Evolutionary conservation across 2,888 invertebrate species (phyloP).

Genomic region (Phrixothrix hirtus): DNA sequence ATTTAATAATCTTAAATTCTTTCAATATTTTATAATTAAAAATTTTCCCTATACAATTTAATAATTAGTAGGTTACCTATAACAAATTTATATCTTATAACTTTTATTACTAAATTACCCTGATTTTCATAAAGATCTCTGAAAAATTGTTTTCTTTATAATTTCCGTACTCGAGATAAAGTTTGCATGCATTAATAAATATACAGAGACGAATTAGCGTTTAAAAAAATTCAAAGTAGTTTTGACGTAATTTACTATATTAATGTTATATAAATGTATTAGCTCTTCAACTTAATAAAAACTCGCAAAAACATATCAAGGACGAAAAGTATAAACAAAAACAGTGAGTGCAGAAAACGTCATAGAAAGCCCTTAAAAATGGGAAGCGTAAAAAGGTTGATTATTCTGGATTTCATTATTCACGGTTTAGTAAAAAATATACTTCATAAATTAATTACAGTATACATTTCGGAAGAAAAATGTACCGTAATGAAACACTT

Average conservation of each 20-base stretch:
- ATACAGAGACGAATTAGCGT: too few relatives aligned
- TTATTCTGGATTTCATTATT: conserved; percentile 23
- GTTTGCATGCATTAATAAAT: too few relatives aligned
- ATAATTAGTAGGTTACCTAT: too few relatives aligned
- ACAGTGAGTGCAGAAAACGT: conserved; percentile 5
- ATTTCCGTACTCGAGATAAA: too few relatives aligned
- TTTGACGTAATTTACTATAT: conserved; percentile 3
- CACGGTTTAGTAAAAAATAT: conserved; percentile 22
- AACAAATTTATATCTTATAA: too few relatives aligned
- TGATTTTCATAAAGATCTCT: too few relatives aligned
- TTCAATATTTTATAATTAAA: too few relatives aligned
- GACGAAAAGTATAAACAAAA: conserved; percentile 4
- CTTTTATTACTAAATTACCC: too few relatives aligned
- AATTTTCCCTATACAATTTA: too few relatives aligned
- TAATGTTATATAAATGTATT: conserved; percentile 6
- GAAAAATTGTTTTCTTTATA: too few relatives aligned
- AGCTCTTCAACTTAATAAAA: conserved; percentile 10
- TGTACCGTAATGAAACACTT: conserved; percentile 24
- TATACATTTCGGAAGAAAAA: conserved; percentile 24
- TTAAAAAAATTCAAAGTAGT: background rate
- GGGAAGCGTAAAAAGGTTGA: conserved; percentile 11
- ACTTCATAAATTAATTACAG: conserved; percentile 23
- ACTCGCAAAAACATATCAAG: conserved; percentile 9
- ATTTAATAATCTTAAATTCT: too few relatives aligned
- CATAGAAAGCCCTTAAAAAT: conserved; percentile 10